A percentile compares a stretch with the other conserved stretches of the same genome.
phyloP scores from a whole-genome alignment of 2,113 vertebrate species.

The Pleuronectes platessa region DNA sequence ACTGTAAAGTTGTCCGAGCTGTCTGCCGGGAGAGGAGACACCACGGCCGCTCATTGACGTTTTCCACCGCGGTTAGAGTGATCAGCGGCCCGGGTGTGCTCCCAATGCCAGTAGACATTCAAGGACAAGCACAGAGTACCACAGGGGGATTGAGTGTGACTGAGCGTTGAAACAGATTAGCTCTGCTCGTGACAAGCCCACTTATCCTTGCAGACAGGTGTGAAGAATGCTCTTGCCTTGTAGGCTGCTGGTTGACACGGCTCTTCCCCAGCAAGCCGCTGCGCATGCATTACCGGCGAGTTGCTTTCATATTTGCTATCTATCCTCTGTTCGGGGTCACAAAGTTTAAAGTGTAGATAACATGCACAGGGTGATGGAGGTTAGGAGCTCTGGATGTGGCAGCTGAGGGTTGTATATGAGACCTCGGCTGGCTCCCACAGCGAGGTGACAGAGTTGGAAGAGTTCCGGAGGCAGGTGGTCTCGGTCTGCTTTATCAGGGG shows the following conservation, averaged over 20 bases:
- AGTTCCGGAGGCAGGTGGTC: conserved; percentile 32
- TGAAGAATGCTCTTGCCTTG: conserved; percentile 78
- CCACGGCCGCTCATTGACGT: conserved; percentile 60
- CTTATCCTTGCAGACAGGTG: conserved; percentile 83
- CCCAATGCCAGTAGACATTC: conserved; percentile 72
- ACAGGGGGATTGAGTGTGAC: conserved; percentile 79
- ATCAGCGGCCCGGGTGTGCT: conserved; percentile 68
- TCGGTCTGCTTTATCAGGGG: conserved; percentile 24
- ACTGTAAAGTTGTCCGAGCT: conserved; percentile 47
- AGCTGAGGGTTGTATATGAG: conserved; percentile 39
- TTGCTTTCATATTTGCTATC: conserved; percentile 65
- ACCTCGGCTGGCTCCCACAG: conserved; percentile 14
- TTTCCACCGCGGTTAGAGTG: conserved; percentile 63
- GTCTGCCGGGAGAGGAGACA: conserved; percentile 35
- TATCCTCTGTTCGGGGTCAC: conserved; percentile 59
- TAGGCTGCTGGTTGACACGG: conserved; percentile 73
- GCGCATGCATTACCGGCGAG: conserved; percentile 40
- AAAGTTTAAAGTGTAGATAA: conserved; percentile 35
- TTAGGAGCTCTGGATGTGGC: conserved; percentile 23
- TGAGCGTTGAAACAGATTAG: conserved; percentile 83
- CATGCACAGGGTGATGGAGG: conserved; percentile 53
- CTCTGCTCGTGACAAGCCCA: conserved; percentile 76
- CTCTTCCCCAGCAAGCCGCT: conserved; percentile 39
- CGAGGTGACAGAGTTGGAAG: conserved; percentile 36
- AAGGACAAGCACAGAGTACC: conserved; percentile 76